A percentile compares a stretch with the other conserved stretches of the same genome.
Conservation (phyloP, 2,797 vertebrate genomes). For the Champsocephalus gunnari region DNA sequence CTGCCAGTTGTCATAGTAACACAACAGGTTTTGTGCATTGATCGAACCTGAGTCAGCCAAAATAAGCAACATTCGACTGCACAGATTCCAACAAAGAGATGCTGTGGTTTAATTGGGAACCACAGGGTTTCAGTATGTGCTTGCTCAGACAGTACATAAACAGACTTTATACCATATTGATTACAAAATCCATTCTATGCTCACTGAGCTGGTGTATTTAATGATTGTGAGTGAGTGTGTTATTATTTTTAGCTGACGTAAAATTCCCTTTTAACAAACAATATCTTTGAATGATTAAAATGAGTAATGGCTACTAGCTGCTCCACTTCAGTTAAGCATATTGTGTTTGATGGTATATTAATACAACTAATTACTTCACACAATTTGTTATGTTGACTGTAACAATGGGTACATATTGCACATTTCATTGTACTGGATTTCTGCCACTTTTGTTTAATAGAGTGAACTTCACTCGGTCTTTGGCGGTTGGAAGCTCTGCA, state of each 20-base stretch:
- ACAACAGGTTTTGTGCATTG: neutral
- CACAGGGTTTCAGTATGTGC: neutral
- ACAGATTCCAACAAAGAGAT: neutral
- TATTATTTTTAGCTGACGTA: conserved; percentile 31
- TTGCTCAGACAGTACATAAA: conserved; percentile 21
- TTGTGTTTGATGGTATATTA: conserved; percentile 54
- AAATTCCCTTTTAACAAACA: conserved; percentile 35
- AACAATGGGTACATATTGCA: conserved; percentile 15
- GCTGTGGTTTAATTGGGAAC: neutral
- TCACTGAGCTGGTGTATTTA: conserved; percentile 42
- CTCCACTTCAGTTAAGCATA: conserved; percentile 34
- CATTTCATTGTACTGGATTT: conserved; percentile 30
- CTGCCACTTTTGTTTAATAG: neutral
- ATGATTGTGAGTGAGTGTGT: conserved; percentile 15
- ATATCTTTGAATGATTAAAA: conserved; percentile 48
- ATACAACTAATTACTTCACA: conserved; percentile 16
- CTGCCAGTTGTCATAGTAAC: neutral
- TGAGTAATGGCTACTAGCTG: conserved; percentile 43
- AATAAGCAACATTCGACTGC: neutral
- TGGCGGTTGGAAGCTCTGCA: neutral
- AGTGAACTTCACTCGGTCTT: neutral
- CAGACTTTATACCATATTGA: conserved; percentile 10
- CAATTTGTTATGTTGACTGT: conserved; percentile 32
- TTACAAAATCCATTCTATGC: conserved; percentile 20
- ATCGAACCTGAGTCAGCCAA: neutral